phyloP scores from a whole-genome alignment of 2,888 invertebrate species.

The Scotopteryx bipunctaria region DNA sequence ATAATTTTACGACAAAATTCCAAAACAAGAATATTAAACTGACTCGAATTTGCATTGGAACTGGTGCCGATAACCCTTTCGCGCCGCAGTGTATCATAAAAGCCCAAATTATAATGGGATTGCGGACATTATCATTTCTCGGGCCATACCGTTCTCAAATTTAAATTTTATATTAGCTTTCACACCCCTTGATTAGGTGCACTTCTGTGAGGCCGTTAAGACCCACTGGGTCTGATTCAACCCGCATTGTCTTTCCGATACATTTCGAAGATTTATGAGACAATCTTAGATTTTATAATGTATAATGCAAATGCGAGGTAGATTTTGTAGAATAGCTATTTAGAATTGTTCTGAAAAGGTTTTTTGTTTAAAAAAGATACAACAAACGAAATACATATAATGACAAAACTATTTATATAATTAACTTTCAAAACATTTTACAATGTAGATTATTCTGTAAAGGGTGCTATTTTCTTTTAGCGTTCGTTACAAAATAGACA shows the following conservation, averaged over 20 bases:
- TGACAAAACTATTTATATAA: no score
- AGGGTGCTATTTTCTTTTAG: neutral
- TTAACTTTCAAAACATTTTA: no score
- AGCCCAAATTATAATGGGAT: conserved; percentile 31
- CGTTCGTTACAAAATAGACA: conserved; percentile 7
- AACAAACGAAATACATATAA: no score
- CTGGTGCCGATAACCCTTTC: conserved; percentile 31
- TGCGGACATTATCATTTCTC: conserved; percentile 42
- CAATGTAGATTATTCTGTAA: no score
- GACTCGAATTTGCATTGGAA: conserved; percentile 24
- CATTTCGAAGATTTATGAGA: conserved; percentile 34
- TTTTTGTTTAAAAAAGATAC: no score
- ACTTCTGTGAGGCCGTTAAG: conserved; percentile 31
- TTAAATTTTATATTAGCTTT: conserved; percentile 55
- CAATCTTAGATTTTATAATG: conserved; percentile 34
- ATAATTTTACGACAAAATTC: neutral
- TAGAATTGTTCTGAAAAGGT: no score
- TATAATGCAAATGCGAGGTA: conserved; percentile 23
- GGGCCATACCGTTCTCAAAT: conserved; percentile 41
- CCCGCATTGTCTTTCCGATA: conserved; percentile 33
- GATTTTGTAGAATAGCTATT: neutral
- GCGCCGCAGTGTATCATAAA: conserved; percentile 30
- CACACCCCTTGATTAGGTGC: conserved; percentile 44
- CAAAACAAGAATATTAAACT: neutral
- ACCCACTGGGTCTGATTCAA: conserved; percentile 35